A percentile compares a stretch with the other conserved stretches of the same genome.
These are phyloP conservation scores for Polymixis flavicincta DNA, from an alignment of 2,888 invertebrate genomes.

Conservation along the genomic window DNA sequence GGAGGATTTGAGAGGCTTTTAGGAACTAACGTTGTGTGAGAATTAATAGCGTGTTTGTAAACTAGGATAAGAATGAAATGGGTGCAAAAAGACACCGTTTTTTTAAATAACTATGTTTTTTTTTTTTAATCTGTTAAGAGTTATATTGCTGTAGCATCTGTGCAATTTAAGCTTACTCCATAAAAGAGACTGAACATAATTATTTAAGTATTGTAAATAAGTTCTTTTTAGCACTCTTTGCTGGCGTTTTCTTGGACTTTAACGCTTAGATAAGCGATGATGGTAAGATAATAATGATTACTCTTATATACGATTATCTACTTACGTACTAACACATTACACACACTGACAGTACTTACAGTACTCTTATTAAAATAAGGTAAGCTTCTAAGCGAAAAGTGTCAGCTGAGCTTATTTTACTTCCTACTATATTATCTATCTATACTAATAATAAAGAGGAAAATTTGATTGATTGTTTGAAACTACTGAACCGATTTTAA, in stretches of 20 bases:
- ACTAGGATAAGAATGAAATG: constrained; percentile 25
- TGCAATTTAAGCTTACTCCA: too few relatives aligned
- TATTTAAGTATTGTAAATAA: background rate
- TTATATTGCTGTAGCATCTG: too few relatives aligned
- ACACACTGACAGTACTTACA: background rate
- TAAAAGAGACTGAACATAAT: background rate
- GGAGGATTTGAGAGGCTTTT: constrained; percentile 55
- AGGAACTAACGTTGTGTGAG: constrained; percentile 31
- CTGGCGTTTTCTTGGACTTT: background rate
- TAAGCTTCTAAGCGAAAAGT: background rate
- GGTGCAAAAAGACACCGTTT: background rate
- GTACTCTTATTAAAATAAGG: background rate
- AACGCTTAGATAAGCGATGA: background rate
- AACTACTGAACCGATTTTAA: too few relatives aligned
- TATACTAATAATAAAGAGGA: too few relatives aligned
- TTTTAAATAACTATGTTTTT: background rate
- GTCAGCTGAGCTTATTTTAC: background rate
- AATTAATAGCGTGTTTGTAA: constrained; percentile 51
- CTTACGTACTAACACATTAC: too few relatives aligned
- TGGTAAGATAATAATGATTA: background rate
- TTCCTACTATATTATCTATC: too few relatives aligned
- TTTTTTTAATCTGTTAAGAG: background rate
- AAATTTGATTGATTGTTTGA: too few relatives aligned
- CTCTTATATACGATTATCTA: too few relatives aligned
- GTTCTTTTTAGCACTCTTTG: background rate